A percentile compares a stretch with the other conserved stretches of the same genome.
phyloP scores from a whole-genome alignment of 1,140 invertebrate genomes.

The Atopsyche davidsoni region DNA sequence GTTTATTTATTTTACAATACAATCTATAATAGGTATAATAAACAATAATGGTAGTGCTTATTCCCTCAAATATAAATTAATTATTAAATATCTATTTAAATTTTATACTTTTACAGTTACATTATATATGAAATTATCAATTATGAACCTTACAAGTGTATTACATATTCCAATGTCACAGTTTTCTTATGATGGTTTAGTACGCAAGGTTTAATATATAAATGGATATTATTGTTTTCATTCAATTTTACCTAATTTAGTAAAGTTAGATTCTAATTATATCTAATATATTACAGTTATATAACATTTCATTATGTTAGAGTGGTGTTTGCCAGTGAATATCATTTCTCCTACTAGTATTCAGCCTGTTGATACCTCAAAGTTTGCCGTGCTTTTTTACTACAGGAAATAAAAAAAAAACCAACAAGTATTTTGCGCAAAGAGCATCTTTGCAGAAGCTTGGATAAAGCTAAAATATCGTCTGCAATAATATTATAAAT shows the following conservation, averaged over 20 bases:
- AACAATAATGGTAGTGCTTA: slow-evolving; percentile 30
- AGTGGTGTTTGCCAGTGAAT: slow-evolving; percentile 32
- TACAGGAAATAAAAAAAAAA: too few species aligned
- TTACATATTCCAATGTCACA: slow-evolving; percentile 27
- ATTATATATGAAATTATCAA: slow-evolving; percentile 23
- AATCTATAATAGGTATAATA: slow-evolving; percentile 50
- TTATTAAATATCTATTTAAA: slow-evolving; percentile 29
- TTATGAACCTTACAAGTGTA: slow-evolving; percentile 20
- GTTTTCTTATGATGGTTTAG: slow-evolving; percentile 19
- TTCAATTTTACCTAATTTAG: slow-evolving; percentile 24
- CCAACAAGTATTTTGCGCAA: too few species aligned
- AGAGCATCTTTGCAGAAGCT: too few species aligned
- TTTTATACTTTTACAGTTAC: slow-evolving; percentile 21
- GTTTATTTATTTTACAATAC: slow-evolving; percentile 52
- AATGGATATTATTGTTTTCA: slow-evolving; percentile 31
- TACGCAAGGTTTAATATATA: slow-evolving; percentile 15
- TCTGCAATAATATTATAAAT: too few species aligned
- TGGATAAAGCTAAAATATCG: too few species aligned
- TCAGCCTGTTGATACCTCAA: slow-evolving; percentile 22
- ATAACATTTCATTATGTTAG: slow-evolving; percentile 30
- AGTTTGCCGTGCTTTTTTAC: too few species aligned
- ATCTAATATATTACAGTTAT: slow-evolving; percentile 29
- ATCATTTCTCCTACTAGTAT: slow-evolving; percentile 27
- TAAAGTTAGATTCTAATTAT: slow-evolving; percentile 19
- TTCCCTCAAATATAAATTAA: slow-evolving; percentile 24